Conservation (phyloP, 2,888 invertebrate genomes). For the Pandemis cinnamomeana region DNA sequence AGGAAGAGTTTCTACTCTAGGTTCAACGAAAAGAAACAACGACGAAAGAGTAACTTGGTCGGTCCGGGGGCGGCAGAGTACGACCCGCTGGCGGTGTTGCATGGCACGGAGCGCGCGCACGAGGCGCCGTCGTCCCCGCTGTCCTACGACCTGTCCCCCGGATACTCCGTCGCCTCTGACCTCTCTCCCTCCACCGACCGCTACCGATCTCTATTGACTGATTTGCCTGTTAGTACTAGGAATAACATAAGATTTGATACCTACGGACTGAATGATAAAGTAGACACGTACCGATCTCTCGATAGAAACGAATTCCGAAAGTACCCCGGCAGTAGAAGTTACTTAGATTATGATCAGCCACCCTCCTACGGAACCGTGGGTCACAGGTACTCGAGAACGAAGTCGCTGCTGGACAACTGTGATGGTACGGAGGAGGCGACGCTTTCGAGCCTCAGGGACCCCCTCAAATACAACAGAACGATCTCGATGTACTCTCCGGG, state of each 20-base stretch:
- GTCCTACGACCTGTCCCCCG: conserved; percentile 75
- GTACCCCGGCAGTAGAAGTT: conserved; percentile 71
- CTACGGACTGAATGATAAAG: conserved; percentile 74
- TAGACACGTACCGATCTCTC: conserved; percentile 78
- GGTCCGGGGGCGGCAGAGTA: conserved; percentile 86
- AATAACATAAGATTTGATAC: conserved; percentile 70
- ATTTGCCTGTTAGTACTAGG: conserved; percentile 66
- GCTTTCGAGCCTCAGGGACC: conserved; percentile 66
- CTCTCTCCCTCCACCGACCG: conserved; percentile 77
- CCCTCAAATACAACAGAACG: conserved; percentile 76
- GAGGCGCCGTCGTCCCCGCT: conserved; percentile 72
- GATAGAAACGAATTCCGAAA: conserved; percentile 79
- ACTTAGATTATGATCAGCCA: conserved; percentile 75
- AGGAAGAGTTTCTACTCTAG: conserved; percentile 95
- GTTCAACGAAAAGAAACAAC: conserved; percentile 92
- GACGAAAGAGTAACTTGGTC: conserved; percentile 87
- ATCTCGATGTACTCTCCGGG: conserved; percentile 80
- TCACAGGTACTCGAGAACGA: conserved; percentile 75
- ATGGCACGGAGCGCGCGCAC: conserved; percentile 67
- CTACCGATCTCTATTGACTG: conserved; percentile 71
- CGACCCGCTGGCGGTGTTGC: conserved; percentile 77
- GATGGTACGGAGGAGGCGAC: conserved; percentile 68
- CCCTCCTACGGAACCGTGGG: conserved; percentile 62
- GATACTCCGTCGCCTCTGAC: conserved; percentile 71
- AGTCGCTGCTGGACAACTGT: conserved; percentile 75